Evolutionary conservation across 2,797 vertebrate species (phyloP).

Genomic region (Pangasius krempfi): DNA sequence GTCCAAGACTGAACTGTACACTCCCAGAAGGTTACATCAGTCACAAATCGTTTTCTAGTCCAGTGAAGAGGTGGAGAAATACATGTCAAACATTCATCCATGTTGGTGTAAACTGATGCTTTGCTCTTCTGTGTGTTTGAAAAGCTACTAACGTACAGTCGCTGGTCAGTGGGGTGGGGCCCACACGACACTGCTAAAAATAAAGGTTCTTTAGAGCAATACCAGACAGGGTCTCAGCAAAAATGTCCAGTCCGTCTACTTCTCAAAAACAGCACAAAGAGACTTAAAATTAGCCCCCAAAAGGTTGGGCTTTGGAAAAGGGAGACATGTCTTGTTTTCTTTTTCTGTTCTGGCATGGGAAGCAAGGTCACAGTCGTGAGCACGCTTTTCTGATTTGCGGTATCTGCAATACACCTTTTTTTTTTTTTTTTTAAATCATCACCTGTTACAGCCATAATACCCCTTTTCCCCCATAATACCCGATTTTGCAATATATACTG

Average conservation of each 20-base stretch:
- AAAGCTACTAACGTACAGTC: background rate
- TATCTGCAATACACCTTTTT: background rate
- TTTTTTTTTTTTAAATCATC: background rate
- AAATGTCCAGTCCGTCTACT: background rate
- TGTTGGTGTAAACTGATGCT: conserved; percentile 45
- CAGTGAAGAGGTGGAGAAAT: conserved; percentile 50
- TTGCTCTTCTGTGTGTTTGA: conserved; percentile 18
- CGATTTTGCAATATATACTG: background rate
- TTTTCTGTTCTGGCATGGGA: background rate
- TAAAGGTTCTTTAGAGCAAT: too few species aligned
- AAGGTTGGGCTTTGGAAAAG: background rate
- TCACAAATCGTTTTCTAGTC: conserved; percentile 48
- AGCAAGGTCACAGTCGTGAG: background rate
- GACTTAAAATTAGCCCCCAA: background rate
- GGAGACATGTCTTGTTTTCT: background rate
- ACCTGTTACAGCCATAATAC: background rate
- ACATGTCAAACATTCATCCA: conserved; percentile 38
- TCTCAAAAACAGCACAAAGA: background rate
- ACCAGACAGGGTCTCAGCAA: background rate
- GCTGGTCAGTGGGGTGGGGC: too few species aligned
- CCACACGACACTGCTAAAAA: too few species aligned
- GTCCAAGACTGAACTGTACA: conserved; percentile 53
- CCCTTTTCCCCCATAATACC: background rate
- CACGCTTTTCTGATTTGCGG: background rate
- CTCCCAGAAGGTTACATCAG: conserved; percentile 5